Conservation (phyloP, 2,888 invertebrate genomes). For the Protonemura montana region DNA sequence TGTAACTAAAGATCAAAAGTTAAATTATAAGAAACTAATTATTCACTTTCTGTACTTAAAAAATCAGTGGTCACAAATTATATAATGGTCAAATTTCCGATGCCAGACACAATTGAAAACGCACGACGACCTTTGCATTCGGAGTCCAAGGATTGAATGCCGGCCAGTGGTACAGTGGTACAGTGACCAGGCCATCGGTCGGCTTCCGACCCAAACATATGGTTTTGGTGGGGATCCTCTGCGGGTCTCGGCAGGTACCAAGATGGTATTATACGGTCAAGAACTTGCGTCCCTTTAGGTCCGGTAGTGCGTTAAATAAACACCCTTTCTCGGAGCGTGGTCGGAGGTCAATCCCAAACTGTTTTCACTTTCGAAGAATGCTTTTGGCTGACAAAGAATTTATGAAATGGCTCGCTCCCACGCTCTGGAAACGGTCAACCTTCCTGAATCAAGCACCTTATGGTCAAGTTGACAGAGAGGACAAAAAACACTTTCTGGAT, state of each 20-base stretch:
- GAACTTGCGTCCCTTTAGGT: not conserved
- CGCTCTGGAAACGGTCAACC: constrained; percentile 14
- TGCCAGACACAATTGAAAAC: not conserved
- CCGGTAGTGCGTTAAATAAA: not conserved
- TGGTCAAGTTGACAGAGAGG: not conserved
- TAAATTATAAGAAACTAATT: not conserved
- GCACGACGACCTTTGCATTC: not conserved
- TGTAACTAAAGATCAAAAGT: not conserved
- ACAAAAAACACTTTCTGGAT: not conserved
- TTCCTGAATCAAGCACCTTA: not conserved
- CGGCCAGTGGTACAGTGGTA: not conserved
- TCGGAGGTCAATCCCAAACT: constrained; percentile 19
- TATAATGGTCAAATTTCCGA: not conserved
- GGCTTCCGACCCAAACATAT: not conserved
- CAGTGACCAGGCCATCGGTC: no score
- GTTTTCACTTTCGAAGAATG: constrained; percentile 8
- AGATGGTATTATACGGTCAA: not conserved
- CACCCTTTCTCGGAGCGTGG: not conserved
- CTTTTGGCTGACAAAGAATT: not conserved
- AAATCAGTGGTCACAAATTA: not conserved
- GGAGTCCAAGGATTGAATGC: not conserved
- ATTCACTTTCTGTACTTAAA: not conserved
- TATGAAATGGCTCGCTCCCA: not conserved
- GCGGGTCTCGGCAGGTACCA: not conserved
- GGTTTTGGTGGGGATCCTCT: not conserved